These are phyloP conservation scores for Potorous gilbertii DNA, from an alignment of 2,797 vertebrate species.

Conservation along the genomic window DNA sequence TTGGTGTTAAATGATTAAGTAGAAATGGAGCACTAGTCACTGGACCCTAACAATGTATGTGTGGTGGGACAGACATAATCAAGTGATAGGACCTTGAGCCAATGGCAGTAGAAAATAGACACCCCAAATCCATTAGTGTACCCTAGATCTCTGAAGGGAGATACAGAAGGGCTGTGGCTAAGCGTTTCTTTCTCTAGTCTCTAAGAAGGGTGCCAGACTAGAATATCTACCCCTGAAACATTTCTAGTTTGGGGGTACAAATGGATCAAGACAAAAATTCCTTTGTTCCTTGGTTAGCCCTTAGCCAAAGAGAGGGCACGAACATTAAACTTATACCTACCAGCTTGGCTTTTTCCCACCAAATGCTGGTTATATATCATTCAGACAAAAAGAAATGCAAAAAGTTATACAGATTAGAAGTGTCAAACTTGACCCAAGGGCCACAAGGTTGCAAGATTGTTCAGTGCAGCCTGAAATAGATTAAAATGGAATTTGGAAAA, in stretches of 20 bases:
- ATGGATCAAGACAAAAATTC: background rate
- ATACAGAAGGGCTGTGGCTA: background rate
- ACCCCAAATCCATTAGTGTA: no score
- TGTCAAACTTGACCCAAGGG: background rate
- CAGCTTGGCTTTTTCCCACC: no score
- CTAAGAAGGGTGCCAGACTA: background rate
- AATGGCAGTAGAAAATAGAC: background rate
- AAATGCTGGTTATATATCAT: background rate
- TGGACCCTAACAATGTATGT: background rate
- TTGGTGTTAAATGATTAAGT: background rate
- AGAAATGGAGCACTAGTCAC: background rate
- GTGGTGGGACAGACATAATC: background rate
- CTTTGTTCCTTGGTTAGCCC: background rate
- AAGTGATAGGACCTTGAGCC: background rate
- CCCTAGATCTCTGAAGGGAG: background rate
- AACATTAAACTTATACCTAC: background rate
- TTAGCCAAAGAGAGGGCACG: background rate
- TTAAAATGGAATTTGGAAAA: background rate
- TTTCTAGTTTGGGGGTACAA: background rate
- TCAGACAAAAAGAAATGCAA: background rate
- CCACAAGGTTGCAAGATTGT: background rate
- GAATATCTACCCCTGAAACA: background rate
- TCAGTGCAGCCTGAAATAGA: background rate
- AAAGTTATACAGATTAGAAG: background rate
- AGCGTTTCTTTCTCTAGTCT: background rate